Evolutionary conservation across 2,888 invertebrate genomes (phyloP).

Genomic region (Apantesis nais): DNA sequence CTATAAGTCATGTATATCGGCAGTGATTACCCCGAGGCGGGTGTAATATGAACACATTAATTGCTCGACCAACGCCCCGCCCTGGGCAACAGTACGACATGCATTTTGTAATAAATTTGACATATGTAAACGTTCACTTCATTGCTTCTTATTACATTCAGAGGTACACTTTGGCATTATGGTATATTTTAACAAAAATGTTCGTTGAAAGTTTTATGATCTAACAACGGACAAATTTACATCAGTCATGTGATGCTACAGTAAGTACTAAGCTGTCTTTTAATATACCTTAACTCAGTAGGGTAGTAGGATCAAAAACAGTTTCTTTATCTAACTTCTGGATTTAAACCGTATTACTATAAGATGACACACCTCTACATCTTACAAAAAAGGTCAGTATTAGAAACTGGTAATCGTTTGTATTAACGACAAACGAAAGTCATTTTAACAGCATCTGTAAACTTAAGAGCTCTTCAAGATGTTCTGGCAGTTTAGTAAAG

Average conservation of each 20-base stretch:
- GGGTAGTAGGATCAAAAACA: neutral
- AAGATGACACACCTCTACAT: too few species aligned
- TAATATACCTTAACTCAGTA: neutral
- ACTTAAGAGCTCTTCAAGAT: neutral
- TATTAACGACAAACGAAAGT: too few species aligned
- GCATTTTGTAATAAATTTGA: conserved; percentile 13
- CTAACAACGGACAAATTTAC: neutral
- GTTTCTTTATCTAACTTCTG: neutral
- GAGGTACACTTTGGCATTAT: neutral
- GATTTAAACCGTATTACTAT: neutral
- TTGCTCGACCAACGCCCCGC: conserved; percentile 36
- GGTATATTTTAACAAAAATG: neutral
- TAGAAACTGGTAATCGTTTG: neutral
- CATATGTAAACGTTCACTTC: conserved; percentile 14
- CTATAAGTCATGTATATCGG: conserved; percentile 37
- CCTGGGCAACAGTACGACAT: conserved; percentile 42
- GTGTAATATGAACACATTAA: conserved; percentile 43
- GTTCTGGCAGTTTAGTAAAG: neutral
- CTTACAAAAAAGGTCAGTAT: neutral
- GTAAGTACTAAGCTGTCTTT: neutral
- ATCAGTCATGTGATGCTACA: neutral
- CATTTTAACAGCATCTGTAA: neutral
- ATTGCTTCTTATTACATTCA: conserved; percentile 2
- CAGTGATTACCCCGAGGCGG: conserved; percentile 28
- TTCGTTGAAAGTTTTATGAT: neutral